Evolutionary conservation across 2,888 invertebrate species (phyloP).

Genomic region (Clostera curtula): DNA sequence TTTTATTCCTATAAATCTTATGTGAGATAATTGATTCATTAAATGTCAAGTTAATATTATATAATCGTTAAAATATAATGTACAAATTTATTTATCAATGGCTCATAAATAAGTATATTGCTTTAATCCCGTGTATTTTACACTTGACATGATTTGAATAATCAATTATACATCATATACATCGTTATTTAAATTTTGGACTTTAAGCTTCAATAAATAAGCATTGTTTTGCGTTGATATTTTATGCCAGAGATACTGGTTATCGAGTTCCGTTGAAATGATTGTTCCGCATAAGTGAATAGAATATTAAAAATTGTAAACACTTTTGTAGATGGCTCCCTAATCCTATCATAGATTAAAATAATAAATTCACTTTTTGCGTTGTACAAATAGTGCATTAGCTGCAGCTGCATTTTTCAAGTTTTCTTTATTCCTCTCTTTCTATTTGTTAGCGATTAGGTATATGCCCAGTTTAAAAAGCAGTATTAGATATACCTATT

Average conservation of each 20-base stretch:
- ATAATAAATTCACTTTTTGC: too few species aligned
- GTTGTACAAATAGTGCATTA: too few species aligned
- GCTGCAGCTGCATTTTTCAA: too few species aligned
- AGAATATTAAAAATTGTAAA: slow-evolving; percentile 17
- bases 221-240: slow-evolving; percentile 4
- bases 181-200: slow-evolving; percentile 5
- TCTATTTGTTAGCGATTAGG: too few species aligned
- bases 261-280: slow-evolving; percentile 22
- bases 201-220: slow-evolving; percentile 4
- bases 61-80: too few species aligned
- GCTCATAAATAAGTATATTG: slow-evolving; percentile 13
- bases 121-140: slow-evolving; percentile 20
- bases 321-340: slow-evolving; percentile 1
- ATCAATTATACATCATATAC: slow-evolving; percentile 13
- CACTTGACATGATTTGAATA: slow-evolving; percentile 18
- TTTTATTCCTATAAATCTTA: too few species aligned
- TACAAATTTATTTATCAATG: slow-evolving; percentile 6
- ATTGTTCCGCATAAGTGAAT: slow-evolving; percentile 17
- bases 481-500: too few species aligned
- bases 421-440: too few species aligned
- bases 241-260: slow-evolving; percentile 4
- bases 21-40: too few species aligned
- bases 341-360: too few species aligned
- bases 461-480: too few species aligned
- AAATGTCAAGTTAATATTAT: too few species aligned